A percentile compares a stretch with the other conserved stretches of the same genome.
These are phyloP conservation scores for Pollenia griseotomentosa DNA, from an alignment of 2,888 invertebrate genomes.

Conservation along the genomic window DNA sequence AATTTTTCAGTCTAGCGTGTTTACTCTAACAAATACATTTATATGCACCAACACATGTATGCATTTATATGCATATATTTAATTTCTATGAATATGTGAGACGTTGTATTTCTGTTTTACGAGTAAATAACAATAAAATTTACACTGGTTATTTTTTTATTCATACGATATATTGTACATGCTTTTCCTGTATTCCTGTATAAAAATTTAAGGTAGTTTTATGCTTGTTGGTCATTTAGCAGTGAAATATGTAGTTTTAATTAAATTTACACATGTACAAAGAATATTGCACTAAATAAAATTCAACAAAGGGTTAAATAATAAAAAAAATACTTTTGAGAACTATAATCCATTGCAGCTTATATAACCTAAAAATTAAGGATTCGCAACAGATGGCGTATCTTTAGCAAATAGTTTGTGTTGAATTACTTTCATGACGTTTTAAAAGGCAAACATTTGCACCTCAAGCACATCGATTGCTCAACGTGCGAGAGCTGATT, in stretches of 20 bases:
- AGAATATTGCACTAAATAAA: neutral
- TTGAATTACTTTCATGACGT: too few species aligned
- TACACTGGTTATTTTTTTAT: neutral
- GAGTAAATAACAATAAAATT: slow-evolving; percentile 7
- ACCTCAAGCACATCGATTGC: too few species aligned
- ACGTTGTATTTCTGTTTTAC: slow-evolving; percentile 3
- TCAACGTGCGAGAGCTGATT: too few species aligned
- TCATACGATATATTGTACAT: neutral
- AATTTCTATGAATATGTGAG: neutral
- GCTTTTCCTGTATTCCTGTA: slow-evolving; percentile 28
- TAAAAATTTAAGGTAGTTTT: slow-evolving; percentile 36
- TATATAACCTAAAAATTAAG: too few species aligned
- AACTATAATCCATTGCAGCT: too few species aligned
- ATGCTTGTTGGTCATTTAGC: slow-evolving; percentile 19
- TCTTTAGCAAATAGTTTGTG: too few species aligned
- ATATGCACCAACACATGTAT: too few species aligned
- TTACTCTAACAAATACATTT: neutral
- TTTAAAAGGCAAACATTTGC: too few species aligned
- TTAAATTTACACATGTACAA: slow-evolving; percentile 38
- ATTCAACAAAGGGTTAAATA: neutral
- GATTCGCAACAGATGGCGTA: too few species aligned
- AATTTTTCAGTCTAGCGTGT: neutral
- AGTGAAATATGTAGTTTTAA: slow-evolving; percentile 40
- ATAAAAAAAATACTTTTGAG: too few species aligned
- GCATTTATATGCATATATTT: neutral